Conservation (phyloP, 2,113 vertebrate genomes). For the Ursus arctos region DNA sequence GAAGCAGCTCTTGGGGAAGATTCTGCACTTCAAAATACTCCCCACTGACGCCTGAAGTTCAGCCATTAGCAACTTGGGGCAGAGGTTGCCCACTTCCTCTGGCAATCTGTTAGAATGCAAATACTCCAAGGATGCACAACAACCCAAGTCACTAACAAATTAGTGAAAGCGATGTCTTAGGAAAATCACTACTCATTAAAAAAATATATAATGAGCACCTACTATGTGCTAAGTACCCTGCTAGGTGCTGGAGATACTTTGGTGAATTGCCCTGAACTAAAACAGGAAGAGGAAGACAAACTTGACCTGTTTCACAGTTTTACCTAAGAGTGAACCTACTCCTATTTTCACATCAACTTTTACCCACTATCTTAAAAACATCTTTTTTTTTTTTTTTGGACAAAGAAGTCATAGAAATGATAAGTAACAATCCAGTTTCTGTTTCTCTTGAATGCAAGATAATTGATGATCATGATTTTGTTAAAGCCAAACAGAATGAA, state of each 20-base stretch:
- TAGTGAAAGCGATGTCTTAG: neutral
- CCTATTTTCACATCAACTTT: neutral
- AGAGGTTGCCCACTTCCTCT: slow-evolving; percentile 50
- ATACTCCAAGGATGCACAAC: neutral
- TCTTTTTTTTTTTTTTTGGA: neutral
- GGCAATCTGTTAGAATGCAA: slow-evolving; percentile 25
- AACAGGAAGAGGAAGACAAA: slow-evolving; percentile 39
- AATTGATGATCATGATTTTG: slow-evolving; percentile 1
- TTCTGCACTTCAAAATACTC: neutral
- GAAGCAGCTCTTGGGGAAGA: neutral
- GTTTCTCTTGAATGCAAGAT: slow-evolving; percentile 7
- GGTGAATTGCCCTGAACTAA: neutral
- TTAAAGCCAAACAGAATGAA: slow-evolving; percentile 36
- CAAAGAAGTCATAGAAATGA: neutral
- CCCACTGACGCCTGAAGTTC: neutral
- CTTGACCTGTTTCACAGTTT: neutral
- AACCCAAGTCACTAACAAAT: neutral
- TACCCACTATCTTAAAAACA: neutral
- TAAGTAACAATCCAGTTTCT: slow-evolving; percentile 35
- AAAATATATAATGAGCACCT: neutral
- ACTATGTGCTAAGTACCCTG: neutral
- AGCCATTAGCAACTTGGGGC: neutral
- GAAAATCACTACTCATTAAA: neutral
- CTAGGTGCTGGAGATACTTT: neutral
- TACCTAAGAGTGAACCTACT: neutral